Evolutionary conservation across 2,113 vertebrate genomes (phyloP), one percentile per base, ranked within the genome.

Genomic region (Caranx ignobilis): DNA sequence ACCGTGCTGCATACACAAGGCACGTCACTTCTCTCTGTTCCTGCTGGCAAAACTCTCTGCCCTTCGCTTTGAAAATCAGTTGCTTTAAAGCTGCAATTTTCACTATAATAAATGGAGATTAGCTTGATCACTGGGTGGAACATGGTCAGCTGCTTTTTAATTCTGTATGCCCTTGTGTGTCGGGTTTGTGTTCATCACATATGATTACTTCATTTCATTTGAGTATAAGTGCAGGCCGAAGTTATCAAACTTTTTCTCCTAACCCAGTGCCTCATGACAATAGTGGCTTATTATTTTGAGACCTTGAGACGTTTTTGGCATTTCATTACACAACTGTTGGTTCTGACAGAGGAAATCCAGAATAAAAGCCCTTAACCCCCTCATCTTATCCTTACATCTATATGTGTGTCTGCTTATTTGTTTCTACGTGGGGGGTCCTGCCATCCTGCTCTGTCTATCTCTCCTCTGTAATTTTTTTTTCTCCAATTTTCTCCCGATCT

Each of bases 221-320:
- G 35, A 56, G 56, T 32, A 16, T 62, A 73, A 13, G 15, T 37
- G 26, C 54, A 37, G 62, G 19, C 63, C 6, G 1, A 0, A 19
- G 13, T 55, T 64, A 72, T 76, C 56, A 56, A 63, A 4, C 3
- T 10, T 52, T n/a, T 57, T 5, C 0, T 3, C n/a, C n/a, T 52
- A 3, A 52, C 57, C 64, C n/a, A 65, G 2, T 64, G 18, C 63
- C 45, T 47, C 5, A n/a, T 56, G 43, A 62, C 47, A 80, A 11
- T 5, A 1, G 19, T 62, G 31, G 50, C 32, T 81, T 79, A 67
- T 76, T 90, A 87, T 83, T 87, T 47, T 85, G 66, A 61, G 70
- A 88, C 75, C 71, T 56, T 71, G 77, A 71, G 75, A 56, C 34
- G 3, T 65, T 82, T 73, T 21, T 75, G 75, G 57, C 52, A 2